Base-by-base conservation (phyloP, 2,888 invertebrate genomes). In the Amiota communis region DNA sequence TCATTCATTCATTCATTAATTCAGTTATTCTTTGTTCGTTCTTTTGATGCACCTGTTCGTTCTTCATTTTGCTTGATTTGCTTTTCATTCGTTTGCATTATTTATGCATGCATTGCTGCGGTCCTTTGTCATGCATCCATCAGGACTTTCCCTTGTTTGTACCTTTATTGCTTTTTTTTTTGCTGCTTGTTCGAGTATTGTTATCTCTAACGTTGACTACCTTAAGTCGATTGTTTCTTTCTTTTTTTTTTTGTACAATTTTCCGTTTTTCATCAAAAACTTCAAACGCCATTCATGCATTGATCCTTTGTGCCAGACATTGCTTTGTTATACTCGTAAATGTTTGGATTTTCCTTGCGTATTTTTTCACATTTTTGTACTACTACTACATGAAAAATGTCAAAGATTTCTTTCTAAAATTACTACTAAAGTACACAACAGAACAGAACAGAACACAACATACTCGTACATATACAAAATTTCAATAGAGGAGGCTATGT, bases 101-200 rank as follows among this genome's bases (percentile, higher is more conserved):
- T 83, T 84, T 83, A 83, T 83, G 84, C 83, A 84, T 84, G 83
- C 83, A 81, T 80, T 80, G 65, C 36, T 36, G 36, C 48, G n/a
- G 17, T 59, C 59, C 20, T 20, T 59, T 59, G 8, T 15, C 59
- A 20, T 17, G 81, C 83, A 36, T 36, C 36, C 36, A 36, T 36
- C 36, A 36, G 36, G 36, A 36, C 6, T 47, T 78, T 76, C 48
- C 23, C 23, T 71, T 56, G 70, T 70, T 70, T 73, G 74, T 71
- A 36, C 76, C 75, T 73, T 71, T 71, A 72, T 59, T 70, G 70
- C 76, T 72, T 72, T 57, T 67, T 17, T 51, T 46, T 3, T 13
- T 17, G 8, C n/a, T n/a, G n/a, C n/a, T n/a, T n/a, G n/a, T n/a
- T n/a, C n/a, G n/a, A n/a, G n/a, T 56, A 56, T 17, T 15, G 17